A percentile compares a stretch with the other conserved stretches of the same genome.
Evolutionary conservation across 2,113 vertebrate genomes (phyloP).

Genomic region (Bubo blakistoni): DNA sequence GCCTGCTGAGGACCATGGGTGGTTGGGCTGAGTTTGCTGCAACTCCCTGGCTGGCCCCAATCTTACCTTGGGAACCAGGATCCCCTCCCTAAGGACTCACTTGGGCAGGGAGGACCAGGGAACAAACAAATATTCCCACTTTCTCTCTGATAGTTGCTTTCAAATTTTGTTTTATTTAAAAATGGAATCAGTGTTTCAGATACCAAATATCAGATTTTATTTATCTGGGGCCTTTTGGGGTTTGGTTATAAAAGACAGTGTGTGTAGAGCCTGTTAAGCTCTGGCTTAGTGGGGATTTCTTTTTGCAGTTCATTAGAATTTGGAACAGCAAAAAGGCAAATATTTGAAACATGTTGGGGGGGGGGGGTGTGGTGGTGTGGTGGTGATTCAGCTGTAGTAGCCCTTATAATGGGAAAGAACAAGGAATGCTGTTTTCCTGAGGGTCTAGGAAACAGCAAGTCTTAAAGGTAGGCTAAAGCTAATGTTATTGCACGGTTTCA

Average conservation of each 20-base stretch:
- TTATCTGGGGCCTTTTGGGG: neutral
- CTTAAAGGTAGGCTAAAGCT: neutral
- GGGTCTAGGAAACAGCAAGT: neutral
- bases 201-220: neutral
- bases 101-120: rapidly evolving
- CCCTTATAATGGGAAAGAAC: neutral
- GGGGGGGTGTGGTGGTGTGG: neutral
- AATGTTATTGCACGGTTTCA: neutral
- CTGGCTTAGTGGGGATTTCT: neutral
- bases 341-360: neutral
- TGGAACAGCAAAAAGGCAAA: neutral
- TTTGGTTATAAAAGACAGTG: neutral
- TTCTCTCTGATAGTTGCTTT: neutral
- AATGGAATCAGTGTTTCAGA: neutral
- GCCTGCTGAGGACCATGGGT: neutral
- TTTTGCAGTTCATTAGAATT: neutral
- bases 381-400: neutral
- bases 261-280: neutral
- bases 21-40: neutral
- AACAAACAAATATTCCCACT: neutral
- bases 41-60: neutral
- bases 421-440: neutral
- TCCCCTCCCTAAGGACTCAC: neutral
- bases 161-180: neutral
- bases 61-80: neutral